These are phyloP conservation scores for Morelia viridis DNA, from an alignment of 2,797 vertebrate genomes.

Conservation along the genomic window DNA sequence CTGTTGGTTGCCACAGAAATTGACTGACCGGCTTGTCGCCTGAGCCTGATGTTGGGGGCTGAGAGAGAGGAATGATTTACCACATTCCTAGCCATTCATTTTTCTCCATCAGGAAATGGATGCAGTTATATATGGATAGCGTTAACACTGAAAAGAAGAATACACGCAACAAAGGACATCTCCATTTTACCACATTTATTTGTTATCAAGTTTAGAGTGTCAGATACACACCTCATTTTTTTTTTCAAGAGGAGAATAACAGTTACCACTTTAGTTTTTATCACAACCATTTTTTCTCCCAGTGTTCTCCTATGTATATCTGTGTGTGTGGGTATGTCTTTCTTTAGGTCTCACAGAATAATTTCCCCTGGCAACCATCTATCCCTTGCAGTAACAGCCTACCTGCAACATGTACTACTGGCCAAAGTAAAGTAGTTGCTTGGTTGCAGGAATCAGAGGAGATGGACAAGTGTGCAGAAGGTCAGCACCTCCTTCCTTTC, in stretches of 20 bases:
- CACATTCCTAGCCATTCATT: neutral
- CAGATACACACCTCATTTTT: neutral
- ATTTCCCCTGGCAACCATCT: constrained; percentile 84
- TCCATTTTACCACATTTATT: neutral
- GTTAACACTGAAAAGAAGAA: neutral
- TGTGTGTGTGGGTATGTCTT: neutral
- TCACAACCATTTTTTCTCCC: neutral
- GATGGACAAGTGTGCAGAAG: constrained; percentile 98
- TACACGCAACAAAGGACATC: neutral
- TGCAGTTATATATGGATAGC: neutral
- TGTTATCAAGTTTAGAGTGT: neutral
- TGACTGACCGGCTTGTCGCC: no score
- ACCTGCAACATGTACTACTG: constrained; percentile 90
- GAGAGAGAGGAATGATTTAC: no score
- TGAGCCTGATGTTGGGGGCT: no score
- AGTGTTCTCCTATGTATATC: neutral
- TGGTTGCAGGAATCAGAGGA: constrained; percentile 98
- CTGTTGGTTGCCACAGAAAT: no score
- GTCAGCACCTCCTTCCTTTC: constrained; percentile 67
- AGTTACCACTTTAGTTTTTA: constrained; percentile 5
- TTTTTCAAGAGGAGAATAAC: neutral
- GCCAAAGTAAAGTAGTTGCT: constrained; percentile 94
- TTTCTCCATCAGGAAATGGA: neutral
- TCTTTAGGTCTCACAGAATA: constrained; percentile 82
- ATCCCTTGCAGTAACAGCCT: constrained; percentile 85